A percentile compares a stretch with the other conserved stretches of the same genome.
Conservation (phyloP, 2,797 vertebrate genomes). For the Echeneis naucrates region DNA sequence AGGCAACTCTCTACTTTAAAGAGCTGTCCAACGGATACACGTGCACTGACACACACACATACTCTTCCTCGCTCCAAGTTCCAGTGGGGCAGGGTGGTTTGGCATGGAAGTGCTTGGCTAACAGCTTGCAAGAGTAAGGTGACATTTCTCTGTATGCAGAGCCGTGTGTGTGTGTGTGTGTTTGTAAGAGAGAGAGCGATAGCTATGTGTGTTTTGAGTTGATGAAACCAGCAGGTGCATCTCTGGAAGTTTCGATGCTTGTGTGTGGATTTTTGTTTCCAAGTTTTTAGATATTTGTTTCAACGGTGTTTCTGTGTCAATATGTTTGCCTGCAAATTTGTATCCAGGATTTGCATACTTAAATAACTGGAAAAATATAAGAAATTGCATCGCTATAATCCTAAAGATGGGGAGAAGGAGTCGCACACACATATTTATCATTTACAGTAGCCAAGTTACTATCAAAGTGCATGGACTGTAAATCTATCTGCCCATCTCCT, state of each 20-base stretch:
- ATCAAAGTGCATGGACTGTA: neutral
- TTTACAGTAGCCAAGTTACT: neutral
- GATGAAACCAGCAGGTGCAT: slow-evolving; percentile 46
- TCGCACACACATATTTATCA: neutral
- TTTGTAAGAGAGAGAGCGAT: slow-evolving; percentile 37
- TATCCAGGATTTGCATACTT: neutral
- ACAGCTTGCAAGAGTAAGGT: slow-evolving; percentile 98
- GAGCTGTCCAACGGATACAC: slow-evolving; percentile 86
- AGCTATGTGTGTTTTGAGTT: slow-evolving; percentile 51
- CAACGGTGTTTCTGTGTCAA: neutral
- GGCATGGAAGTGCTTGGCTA: slow-evolving; percentile 92
- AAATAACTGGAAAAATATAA: neutral
- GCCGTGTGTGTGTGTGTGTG: slow-evolving; percentile 77
- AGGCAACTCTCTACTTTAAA: slow-evolving; percentile 97
- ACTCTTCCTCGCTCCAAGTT: slow-evolving; percentile 68
- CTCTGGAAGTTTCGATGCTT: slow-evolving; percentile 33
- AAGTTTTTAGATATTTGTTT: slow-evolving; percentile 19
- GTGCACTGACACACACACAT: slow-evolving; percentile 38
- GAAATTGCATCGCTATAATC: no score
- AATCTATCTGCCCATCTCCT: neutral
- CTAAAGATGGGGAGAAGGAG: no score
- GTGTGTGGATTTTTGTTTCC: slow-evolving; percentile 6
- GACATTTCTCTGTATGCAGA: slow-evolving; percentile 96
- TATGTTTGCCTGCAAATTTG: neutral
- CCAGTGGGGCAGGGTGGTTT: slow-evolving; percentile 93